Conservation (phyloP, 35 echinoderm and acorn worm species). For the Ophioderma brevispina region DNA sequence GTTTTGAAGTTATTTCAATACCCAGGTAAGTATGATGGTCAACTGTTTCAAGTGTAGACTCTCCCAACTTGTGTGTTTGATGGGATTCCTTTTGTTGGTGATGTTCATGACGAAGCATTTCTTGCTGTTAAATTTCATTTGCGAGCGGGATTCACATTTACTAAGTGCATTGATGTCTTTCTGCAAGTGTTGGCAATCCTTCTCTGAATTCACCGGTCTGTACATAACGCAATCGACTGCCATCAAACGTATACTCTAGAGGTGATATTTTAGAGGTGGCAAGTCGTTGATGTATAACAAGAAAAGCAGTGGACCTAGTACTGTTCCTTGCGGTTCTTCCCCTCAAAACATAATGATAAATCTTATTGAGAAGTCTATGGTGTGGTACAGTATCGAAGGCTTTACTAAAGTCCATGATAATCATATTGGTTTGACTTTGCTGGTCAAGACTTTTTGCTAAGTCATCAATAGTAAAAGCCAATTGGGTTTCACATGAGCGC, state of each 20-base stretch:
- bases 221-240: slow-evolving; percentile 48
- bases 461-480: slow-evolving; percentile 24
- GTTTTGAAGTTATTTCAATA: not conserved
- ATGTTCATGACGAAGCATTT: slow-evolving; percentile 30
- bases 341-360: not conserved
- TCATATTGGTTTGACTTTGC: not conserved
- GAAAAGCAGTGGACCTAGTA: not conserved
- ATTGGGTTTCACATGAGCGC: slow-evolving; percentile 27
- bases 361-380: slow-evolving; percentile 2
- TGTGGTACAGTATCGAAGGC: slow-evolving; percentile 30
- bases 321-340: slow-evolving; percentile 48
- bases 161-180: slow-evolving; percentile 39
- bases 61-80: not conserved
- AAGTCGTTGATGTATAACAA: slow-evolving; percentile 28
- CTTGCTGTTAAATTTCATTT: slow-evolving; percentile 53
- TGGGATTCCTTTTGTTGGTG: slow-evolving; percentile 33
- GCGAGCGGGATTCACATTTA: slow-evolving; percentile 31
- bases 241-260: not conserved
- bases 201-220: not conserved
- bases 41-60: not conserved
- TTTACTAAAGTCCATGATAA: slow-evolving; percentile 34
- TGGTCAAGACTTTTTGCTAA: not conserved
- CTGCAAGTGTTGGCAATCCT: slow-evolving; percentile 12
- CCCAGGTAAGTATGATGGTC: not conserved
- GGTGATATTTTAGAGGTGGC: slow-evolving; percentile 6